A percentile compares a stretch with the other conserved stretches of the same genome.
phyloP scores from a whole-genome alignment of 2,888 invertebrate species.

The Sphaeridia pumilis region DNA sequence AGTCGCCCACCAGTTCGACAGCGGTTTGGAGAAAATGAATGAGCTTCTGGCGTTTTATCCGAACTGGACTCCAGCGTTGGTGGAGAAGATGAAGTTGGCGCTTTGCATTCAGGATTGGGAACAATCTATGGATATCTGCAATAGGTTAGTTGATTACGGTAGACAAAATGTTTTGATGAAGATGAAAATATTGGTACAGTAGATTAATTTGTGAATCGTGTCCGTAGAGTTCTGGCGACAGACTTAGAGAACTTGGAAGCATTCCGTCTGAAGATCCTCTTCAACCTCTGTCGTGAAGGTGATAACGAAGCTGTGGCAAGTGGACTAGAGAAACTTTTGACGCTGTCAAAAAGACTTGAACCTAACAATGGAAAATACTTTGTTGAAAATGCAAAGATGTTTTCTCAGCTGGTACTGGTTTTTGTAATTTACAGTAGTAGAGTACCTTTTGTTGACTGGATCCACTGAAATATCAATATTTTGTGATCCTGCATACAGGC shows the following conservation, averaged over 20 bases:
- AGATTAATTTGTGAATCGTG: too few species aligned
- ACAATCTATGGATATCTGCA: slow-evolving; percentile 63
- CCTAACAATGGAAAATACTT: slow-evolving; percentile 61
- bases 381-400: slow-evolving; percentile 54
- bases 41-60: slow-evolving; percentile 67
- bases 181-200: too few species aligned
- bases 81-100: slow-evolving; percentile 79
- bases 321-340: slow-evolving; percentile 55
- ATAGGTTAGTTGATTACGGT: slow-evolving; percentile 42
- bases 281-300: slow-evolving; percentile 62
- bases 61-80: slow-evolving; percentile 61
- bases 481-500: slow-evolving; percentile 35
- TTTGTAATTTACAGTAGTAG: too few species aligned
- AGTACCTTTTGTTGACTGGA: too few species aligned
- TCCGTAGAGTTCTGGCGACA: slow-evolving; percentile 50
- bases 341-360: slow-evolving; percentile 59
- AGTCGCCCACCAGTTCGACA: slow-evolving; percentile 57
- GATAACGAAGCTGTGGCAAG: slow-evolving; percentile 60
- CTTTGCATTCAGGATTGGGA: slow-evolving; percentile 83
- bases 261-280: slow-evolving; percentile 52
- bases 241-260: slow-evolving; percentile 67
- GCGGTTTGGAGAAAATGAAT: slow-evolving; percentile 64
- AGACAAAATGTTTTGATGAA: too few species aligned
- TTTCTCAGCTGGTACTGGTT: slow-evolving; percentile 57
- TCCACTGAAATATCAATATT: too few species aligned